Base-by-base conservation (phyloP, 92 coral and sea anemone species). In the Umimayanthus chanpuru region DNA sequence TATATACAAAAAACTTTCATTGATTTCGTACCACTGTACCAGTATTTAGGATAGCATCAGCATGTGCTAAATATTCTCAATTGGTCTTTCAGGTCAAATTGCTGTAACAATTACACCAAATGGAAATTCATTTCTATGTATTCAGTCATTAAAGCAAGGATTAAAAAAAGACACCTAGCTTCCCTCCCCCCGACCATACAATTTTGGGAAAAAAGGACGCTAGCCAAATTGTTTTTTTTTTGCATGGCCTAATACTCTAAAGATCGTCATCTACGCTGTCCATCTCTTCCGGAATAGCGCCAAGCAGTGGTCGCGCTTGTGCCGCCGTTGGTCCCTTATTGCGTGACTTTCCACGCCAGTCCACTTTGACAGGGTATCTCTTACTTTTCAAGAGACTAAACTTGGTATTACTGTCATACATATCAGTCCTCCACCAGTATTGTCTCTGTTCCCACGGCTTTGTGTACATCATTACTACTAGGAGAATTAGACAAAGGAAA, bases 391-490 rank as follows among this genome's bases (percentile, higher is more conserved):
- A 85, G 83, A 97, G 58, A 87, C 93, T 95, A 81, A 97, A 97
- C 39, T 93, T 93, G 23, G 97, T 85, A 88, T 97, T 97, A 71
- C 98, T 97, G 41, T 95, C 91, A 30, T 93, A 93, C 8, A 92
- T 73, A 21, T 97, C 96, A 38, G 89, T 88, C 80, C 92, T 90
- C 97, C 98, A 91, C 94, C 95, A 97, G 58, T 95, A 92, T 58
- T 97, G 97, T 67, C 98, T 92, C 74, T 95, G 93, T 84, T 92
- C 90, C 97, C 99, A 97, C 0, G 96, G 98, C 85, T 90, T 93
- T 5, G 98, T 94, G 68, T 97, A 95, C 10, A 94, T 5, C 92
- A 97, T 86, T 8, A 97, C 97, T 55, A 89, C 87, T 29, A 91
- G 88, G 12, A 97, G 93, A 25, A 97, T 85, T 2, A 90, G 79